Base-by-base conservation (phyloP, 1,140 invertebrate species). In the Pseudobourletiella spinata region DNA sequence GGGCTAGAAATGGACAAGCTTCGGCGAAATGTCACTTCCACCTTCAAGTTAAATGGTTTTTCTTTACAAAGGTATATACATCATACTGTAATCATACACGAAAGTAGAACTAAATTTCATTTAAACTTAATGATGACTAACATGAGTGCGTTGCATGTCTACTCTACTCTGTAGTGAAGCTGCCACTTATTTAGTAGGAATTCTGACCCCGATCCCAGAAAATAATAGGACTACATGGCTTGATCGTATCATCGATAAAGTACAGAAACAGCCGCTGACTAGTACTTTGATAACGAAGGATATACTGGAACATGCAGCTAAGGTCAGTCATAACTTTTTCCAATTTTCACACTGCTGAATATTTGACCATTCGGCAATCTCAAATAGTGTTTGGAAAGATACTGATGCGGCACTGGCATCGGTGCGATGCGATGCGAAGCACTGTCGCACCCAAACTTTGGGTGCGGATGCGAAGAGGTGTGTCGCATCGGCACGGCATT, bases 231-330 rank as follows among this genome's bases (percentile, higher is more conserved):
- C 83, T 59, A 72, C 76, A 64, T 82, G 79, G 75, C 68, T 88
- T 1, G 84, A 81, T 57, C 80, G 79, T 70, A 76, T 88, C 18
- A 79, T 83, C 59, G 81, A 83, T 59, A 78, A 81, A 69, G 73
- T 87, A n/a, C 78, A 90, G 70, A 84, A 84, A 42, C 86, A 90
- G 72, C 82, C 85, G 64, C 74, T 91, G 18, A 72, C 76, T 6
- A 81, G 80, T 59, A 79, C 84, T 8, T 82, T 87, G 56, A 81
- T 95, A 46, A 84, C 86, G 64, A 80, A 83, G 55, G 78, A 83
- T 35, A 81, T 84, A 60, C 77, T 92, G 68, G 84, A 89, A 74
- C 71, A 80, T 65, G 89, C 88, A 16, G 83, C 88, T 46, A 83
- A 82, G 73, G 84, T 85, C 61, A 20, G 48, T 16, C 24, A 16